Conservation (phyloP, 1,140 invertebrate genomes). For the Magallana gigas region DNA sequence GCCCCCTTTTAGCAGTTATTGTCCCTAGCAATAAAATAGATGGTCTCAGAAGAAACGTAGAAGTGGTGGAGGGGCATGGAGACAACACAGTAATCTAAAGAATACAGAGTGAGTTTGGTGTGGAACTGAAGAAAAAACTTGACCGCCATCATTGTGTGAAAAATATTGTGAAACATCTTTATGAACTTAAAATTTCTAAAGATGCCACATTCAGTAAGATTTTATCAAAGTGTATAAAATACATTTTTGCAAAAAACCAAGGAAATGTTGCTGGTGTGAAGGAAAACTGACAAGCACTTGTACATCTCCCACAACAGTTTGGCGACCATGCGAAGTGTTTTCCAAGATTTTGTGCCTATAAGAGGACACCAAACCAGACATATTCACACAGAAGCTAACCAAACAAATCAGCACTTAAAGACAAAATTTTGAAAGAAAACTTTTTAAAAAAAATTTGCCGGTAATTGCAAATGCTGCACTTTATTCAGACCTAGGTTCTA, state of each 20-base stretch:
- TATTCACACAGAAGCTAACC: slow-evolving; percentile 54
- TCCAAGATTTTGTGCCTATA: slow-evolving; percentile 59
- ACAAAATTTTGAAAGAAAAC: no score
- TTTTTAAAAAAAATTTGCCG: no score
- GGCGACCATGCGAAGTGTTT: slow-evolving; percentile 53
- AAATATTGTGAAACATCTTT: slow-evolving; percentile 41
- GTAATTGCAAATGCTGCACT: no score
- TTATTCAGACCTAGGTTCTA: no score
- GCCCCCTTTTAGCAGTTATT: no score
- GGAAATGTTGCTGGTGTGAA: slow-evolving; percentile 41
- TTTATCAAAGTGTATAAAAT: slow-evolving; percentile 49
- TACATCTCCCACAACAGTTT: slow-evolving; percentile 54
- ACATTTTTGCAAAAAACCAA: slow-evolving; percentile 58
- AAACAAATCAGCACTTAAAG: slow-evolving; percentile 16
- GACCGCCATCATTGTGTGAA: slow-evolving; percentile 45
- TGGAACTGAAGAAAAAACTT: slow-evolving; percentile 20
- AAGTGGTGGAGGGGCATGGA: slow-evolving; percentile 39
- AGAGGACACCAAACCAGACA: slow-evolving; percentile 18
- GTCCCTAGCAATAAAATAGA: not conserved
- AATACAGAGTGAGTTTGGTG: not conserved
- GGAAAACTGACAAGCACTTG: slow-evolving; percentile 50
- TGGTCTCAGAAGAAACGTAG: slow-evolving; percentile 43
- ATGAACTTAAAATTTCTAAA: slow-evolving; percentile 39
- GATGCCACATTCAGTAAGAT: slow-evolving; percentile 24
- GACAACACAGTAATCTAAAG: slow-evolving; percentile 48